Evolutionary conservation across 2,797 vertebrate genomes (phyloP).

Genomic region (Protosalanx chinensis): DNA sequence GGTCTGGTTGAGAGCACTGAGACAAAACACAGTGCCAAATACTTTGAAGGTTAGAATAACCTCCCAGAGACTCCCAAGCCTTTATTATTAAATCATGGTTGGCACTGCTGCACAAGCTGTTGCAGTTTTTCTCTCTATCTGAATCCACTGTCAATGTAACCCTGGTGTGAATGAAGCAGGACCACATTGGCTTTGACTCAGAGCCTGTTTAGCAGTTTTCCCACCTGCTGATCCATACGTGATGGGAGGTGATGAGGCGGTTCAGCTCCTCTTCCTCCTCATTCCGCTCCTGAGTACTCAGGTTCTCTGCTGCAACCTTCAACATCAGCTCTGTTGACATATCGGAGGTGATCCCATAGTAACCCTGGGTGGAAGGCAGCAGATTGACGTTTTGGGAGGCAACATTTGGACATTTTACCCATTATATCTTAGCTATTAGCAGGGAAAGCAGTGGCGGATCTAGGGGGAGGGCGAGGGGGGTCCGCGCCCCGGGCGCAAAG

Average conservation of each 20-base stretch:
- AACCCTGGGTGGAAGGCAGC: slow-evolving; percentile 67
- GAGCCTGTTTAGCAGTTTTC: slow-evolving; percentile 2
- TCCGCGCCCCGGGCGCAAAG: too few relatives aligned
- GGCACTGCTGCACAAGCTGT: too few relatives aligned
- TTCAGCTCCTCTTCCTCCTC: slow-evolving; percentile 64
- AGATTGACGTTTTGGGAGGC: not conserved
- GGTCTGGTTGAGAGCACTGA: slow-evolving; percentile 76
- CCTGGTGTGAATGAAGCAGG: too few relatives aligned
- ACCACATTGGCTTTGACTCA: too few relatives aligned
- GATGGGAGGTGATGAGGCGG: slow-evolving; percentile 66
- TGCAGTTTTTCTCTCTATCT: not conserved
- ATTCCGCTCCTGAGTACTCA: slow-evolving; percentile 54
- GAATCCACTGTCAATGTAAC: not conserved
- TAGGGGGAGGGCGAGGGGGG: too few relatives aligned
- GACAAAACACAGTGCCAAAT: slow-evolving; percentile 2
- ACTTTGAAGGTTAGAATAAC: not conserved
- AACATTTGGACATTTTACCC: not conserved
- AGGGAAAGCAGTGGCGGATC: too few relatives aligned
- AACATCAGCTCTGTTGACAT: slow-evolving; percentile 75
- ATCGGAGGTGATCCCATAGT: slow-evolving; percentile 78
- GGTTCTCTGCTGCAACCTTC: slow-evolving; percentile 81
- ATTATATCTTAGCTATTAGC: not conserved
- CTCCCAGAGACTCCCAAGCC: not conserved
- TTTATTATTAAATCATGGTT: too few relatives aligned
- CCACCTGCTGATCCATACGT: slow-evolving; percentile 90